phyloP scores from a whole-genome alignment of 1,140 invertebrate species.

The Drosophila sturtevanti region DNA sequence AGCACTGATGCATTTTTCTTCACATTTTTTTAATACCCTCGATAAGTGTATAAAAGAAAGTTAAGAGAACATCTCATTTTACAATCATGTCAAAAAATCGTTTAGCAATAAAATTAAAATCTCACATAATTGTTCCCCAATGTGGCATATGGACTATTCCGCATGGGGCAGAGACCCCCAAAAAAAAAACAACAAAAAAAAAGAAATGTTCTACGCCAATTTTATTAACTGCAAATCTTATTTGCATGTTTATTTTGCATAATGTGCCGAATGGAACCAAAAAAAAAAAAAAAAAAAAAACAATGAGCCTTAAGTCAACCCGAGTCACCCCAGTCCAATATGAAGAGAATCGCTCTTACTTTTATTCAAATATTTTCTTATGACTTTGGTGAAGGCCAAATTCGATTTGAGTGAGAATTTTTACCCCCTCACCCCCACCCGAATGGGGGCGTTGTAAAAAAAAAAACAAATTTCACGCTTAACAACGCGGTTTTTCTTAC shows the following conservation, averaged over 20 bases:
- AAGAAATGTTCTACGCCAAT: slow-evolving; percentile 71
- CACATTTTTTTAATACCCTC: neutral
- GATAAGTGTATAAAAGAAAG: neutral
- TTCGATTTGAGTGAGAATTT: slow-evolving; percentile 70
- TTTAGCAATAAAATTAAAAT: slow-evolving; percentile 78
- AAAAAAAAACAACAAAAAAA: slow-evolving; percentile 13
- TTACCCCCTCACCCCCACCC: neutral
- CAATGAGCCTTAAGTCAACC: slow-evolving; percentile 52
- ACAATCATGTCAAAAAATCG: slow-evolving; percentile 54
- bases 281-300: slow-evolving; percentile 21
- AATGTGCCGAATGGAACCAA: slow-evolving; percentile 54
- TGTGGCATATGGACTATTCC: slow-evolving; percentile 65
- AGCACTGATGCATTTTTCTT: neutral
- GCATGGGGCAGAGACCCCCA: slow-evolving; percentile 13
- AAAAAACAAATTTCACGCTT: slow-evolving; percentile 82
- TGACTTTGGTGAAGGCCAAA: slow-evolving; percentile 62
- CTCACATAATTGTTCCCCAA: slow-evolving; percentile 74
- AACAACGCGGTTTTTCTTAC: slow-evolving; percentile 68
- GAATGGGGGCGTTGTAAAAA: slow-evolving; percentile 37
- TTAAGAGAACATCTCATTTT: slow-evolving; percentile 7
- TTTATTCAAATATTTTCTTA: slow-evolving; percentile 80
- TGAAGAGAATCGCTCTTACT: slow-evolving; percentile 38
- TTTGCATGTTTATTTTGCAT: slow-evolving; percentile 82
- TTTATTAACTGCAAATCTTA: slow-evolving; percentile 82
- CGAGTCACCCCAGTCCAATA: slow-evolving; percentile 14